These are phyloP conservation scores for Amblyjoppa proteus DNA, from an alignment of 2,888 invertebrate genomes.

Conservation along the genomic window DNA sequence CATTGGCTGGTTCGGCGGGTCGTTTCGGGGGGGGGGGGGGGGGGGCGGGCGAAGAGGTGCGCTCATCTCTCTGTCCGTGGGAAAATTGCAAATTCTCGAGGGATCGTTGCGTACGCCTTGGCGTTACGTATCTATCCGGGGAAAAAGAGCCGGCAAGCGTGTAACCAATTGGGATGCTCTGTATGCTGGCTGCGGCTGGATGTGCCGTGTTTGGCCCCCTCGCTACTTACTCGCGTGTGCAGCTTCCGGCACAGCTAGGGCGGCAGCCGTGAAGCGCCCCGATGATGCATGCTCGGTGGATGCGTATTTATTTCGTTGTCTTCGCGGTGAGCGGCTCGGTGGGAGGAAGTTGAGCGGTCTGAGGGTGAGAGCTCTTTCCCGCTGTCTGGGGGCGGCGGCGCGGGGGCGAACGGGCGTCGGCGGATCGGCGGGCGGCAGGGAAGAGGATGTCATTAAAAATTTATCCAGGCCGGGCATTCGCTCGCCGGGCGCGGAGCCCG, in stretches of 20 bases:
- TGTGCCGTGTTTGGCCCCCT: background rate
- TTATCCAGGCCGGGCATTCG: conserved; percentile 59
- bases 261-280: conserved; percentile 60
- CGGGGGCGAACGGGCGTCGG: conserved; percentile 25
- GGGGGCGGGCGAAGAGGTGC: background rate
- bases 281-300: conserved; percentile 66
- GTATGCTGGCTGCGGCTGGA: conserved; percentile 61
- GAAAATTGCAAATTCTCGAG: conserved; percentile 77
- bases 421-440: conserved; percentile 8
- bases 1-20: background rate
- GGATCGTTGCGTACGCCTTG: conserved; percentile 57
- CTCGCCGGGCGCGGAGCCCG: conserved; percentile 55
- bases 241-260: conserved; percentile 51
- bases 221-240: conserved; percentile 20
- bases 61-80: conserved; percentile 66
- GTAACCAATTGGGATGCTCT: conserved; percentile 75
- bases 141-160: conserved; percentile 20
- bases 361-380: conserved; percentile 24
- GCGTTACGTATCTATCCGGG: conserved; percentile 16
- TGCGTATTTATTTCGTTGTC: conserved; percentile 71
- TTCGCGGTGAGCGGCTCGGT: conserved; percentile 60
- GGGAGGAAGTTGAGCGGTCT: background rate
- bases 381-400: conserved; percentile 31
- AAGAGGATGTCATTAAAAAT: conserved; percentile 64
- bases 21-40: too few relatives aligned